Base-by-base conservation (phyloP, 2,888 invertebrate genomes). In the Agrotis puta region DNA sequence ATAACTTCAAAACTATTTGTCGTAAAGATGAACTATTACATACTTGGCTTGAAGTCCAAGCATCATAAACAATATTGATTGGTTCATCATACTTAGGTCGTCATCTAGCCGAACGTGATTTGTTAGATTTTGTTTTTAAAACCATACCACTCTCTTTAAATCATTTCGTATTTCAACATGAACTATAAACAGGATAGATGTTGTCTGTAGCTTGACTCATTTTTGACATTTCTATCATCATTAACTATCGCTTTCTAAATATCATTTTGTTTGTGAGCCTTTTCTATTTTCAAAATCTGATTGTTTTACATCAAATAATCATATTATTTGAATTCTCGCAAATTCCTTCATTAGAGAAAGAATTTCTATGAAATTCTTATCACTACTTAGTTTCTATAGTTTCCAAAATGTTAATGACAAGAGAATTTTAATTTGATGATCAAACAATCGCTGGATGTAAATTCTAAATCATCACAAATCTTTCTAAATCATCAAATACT, bases 361-460 rank as follows among this genome's bases (percentile, higher is more conserved):
- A 14, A n/a, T 4, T 16, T 4, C 6, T 68, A 70, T 18, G 0
- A 20, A 69, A 50, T 6, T 14, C 9, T 24, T 27, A 47, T 33
- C 16, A 14, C 22, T 18, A 39, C 11, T 39, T 39, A 68, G 2
- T 33, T 64, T 43, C 14, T 24, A 33, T n/a, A 18, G 7, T 43
- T 71, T 71, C 11, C 11, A 57, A n/a, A n/a, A n/a, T n/a, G n/a
- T n/a, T 20, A 43, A 57, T 33, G 14, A 3, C 3, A 33, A n/a
- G 11, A 47, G 18, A 64, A 5, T 16, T 64, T 53, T 0, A 16
- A 7, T 20, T 16, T 63, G 61, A 45, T 39, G n/a, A 20, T 18
- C n/a, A 65, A 75, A 75, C 27, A 56, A 43, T 67, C n/a, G 9
- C 7, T 56, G 56, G 33, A 33, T 56, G n/a, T 56, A 56, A 56